A percentile compares a stretch with the other conserved stretches of the same genome.
Conservation (phyloP, 2,797 vertebrate species). For the Halcyon chelicuti region DNA sequence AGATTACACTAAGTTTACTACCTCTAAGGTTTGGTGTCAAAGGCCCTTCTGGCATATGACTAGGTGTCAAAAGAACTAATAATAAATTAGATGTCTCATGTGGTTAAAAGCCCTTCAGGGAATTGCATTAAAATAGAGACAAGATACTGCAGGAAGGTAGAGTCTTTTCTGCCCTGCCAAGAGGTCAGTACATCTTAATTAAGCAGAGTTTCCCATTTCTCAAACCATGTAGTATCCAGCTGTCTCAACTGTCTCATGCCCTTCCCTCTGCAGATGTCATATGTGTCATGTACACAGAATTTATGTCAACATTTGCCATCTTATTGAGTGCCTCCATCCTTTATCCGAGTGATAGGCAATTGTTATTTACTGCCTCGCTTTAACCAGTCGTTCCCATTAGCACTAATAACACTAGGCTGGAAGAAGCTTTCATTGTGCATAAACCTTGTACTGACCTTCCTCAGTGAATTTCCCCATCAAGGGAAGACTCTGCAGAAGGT, state of each 20-base stretch:
- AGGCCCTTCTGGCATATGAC: not conserved
- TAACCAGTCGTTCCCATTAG: not conserved
- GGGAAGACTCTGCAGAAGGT: not conserved
- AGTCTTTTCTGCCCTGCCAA: not conserved
- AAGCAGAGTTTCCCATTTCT: constrained; percentile 41
- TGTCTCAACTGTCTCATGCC: constrained; percentile 28
- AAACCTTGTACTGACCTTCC: constrained; percentile 39
- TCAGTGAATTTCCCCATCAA: not conserved
- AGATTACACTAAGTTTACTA: not conserved
- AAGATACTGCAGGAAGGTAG: not conserved
- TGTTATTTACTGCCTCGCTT: constrained; percentile 15
- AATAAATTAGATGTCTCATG: not conserved
- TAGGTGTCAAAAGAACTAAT: not conserved
- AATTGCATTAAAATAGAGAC: not conserved
- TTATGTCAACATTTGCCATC: constrained; percentile 42
- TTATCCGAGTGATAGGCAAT: not conserved
- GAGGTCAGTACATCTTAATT: constrained; percentile 29
- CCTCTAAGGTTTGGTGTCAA: not conserved
- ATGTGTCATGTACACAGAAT: constrained; percentile 7
- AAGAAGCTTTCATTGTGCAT: not conserved
- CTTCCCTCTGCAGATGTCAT: not conserved
- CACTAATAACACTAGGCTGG: not conserved
- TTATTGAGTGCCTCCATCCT: not conserved
- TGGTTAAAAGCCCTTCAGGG: not conserved
- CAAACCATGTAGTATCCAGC: not conserved